Base-by-base conservation (phyloP, 2,888 invertebrate genomes). In the Drosophila paracracens region DNA sequence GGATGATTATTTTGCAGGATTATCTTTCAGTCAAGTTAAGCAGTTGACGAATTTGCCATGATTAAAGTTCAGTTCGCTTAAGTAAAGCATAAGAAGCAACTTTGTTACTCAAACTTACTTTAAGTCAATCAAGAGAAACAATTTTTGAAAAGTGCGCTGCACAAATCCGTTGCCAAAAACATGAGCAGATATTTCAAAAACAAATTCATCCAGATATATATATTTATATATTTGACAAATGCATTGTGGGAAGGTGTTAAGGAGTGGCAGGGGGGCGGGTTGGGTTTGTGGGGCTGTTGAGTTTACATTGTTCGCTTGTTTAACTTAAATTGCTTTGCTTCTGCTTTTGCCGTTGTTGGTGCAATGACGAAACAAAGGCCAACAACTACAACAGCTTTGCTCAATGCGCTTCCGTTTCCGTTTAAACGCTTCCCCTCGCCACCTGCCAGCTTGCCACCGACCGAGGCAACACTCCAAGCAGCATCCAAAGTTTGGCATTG, bases 361-460 rank as follows among this genome's bases (percentile, higher is more conserved):
- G 71, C 79, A 63, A 72, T 70, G 70, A 67, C 82, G 74, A 86
- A 90, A 90, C 90, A 90, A 86, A 83, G 79, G 82, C 82, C 87
- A 90, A 77, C 79, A 90, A 87, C 78, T 89, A 82, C 90, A 87
- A 75, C 77, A 81, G 90, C 88, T 87, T 90, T 84, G 85, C 89
- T 90, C 89, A 78, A 87, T 87, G 87, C 90, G 86, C 87, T 87
- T 87, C 87, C 87, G 90, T 80, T 87, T 87, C 87, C 87, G 89
- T 76, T 78, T 65, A 51, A 46, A 21, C 48, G 54, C 50, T 35
- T 21, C 50, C 46, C 4, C 2, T 13, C 36, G 10, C 8, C 46
- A 4, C 52, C 51, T 4, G 11, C 0, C n/a, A 13, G 27, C 38
- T 1, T 29, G 16, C 46, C 46, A 16, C 2, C 25, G 21, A 25